Base-by-base conservation (phyloP, 2,113 vertebrate species). In the Limanda limanda region DNA sequence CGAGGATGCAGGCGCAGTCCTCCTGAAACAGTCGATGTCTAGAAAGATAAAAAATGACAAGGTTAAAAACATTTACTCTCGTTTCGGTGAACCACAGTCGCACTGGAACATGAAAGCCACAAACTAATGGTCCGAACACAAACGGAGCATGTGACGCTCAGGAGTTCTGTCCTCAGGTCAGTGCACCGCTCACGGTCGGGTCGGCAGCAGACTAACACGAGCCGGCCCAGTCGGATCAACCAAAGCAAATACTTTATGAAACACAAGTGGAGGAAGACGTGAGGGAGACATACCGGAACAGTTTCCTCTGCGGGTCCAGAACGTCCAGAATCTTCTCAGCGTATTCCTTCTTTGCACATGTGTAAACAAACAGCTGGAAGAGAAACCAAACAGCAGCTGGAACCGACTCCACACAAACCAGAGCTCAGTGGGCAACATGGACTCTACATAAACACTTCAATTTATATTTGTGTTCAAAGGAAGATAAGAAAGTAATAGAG, bases 291-390 rank as follows among this genome's bases (percentile, higher is more conserved):
- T 74, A 97, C 96, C 95, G 94, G 72, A 97, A 95, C 42, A 96
- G 82, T 74, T 95, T 95, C 74, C 83, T 95, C 74, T 92, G 92
- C 2, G 95, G 95, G 84, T 96, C 96, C 89, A 97, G 83, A 64
- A 95, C 85, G 66, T 95, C 93, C 87, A 96, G 67, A 23, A 96
- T 93, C 82, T 95, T 95, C 87, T 95, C 92, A 0, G 94, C 94
- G 0, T 96, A 96, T 56, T 94, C 94, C 76, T 89, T 94, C 91
- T 96, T 96, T 0, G 93, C 94, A 0, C 95, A 95, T 0, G 96
- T 96, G 82, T 95, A 96, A 89, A 96, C 59, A 79, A 96, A 93
- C 83, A 96, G 93, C 96, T 94, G 89, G 11, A 90, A 89, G 17
- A 82, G 21, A 82, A 78, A 37, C 84, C 10, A 75, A 60, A 64